Base-by-base conservation (phyloP, 2,797 vertebrate species). In the Acropternis orthonyx region DNA sequence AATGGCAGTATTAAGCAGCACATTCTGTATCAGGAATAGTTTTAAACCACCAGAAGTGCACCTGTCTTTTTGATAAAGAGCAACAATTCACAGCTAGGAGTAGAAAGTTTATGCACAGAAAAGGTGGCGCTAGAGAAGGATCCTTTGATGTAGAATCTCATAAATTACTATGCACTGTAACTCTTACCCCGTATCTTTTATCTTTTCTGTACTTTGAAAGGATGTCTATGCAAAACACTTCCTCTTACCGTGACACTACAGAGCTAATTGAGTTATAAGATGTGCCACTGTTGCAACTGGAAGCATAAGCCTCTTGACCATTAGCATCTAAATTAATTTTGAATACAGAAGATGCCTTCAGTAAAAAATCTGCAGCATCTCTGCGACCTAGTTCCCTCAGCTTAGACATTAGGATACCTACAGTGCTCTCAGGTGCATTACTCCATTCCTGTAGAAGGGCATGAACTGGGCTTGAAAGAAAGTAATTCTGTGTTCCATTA, bases 261-360 rank as follows among this genome's bases (percentile, higher is more conserved):
- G 99, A 99, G 97, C 99, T 99, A 97, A 99, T 99, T 12, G 99
- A 99, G 97, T 99, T 99, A 81, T 99, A 99, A 14, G 99, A 99
- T 0, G 98, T 99, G 80, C 99, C 99, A 6, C 99, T 99, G 71
- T 99, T 99, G 97, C 99, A 99, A 95, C 98, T 98, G 16, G 99
- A 98, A 44, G 98, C 98, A 85, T 99, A 99, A 81, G 97, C 95
- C 48, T 98, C 98, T 77, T 98, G 97, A 44, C 98, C 98, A 82
- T 98, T 93, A 46, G 97, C 98, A 84, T 99, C 99, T 71, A 98
- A 94, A 97, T 98, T 99, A 93, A 99, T 98, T 97, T 98, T 98
- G 97, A 99, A 99, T 52, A 99, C 98, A 1, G 99, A 98, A 3
- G 99, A 99, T 7, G 98, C 98, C 96, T 98, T 99, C 81, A 99